phyloP scores from a whole-genome alignment of 2,113 vertebrate species.

The Egretta garzetta region DNA sequence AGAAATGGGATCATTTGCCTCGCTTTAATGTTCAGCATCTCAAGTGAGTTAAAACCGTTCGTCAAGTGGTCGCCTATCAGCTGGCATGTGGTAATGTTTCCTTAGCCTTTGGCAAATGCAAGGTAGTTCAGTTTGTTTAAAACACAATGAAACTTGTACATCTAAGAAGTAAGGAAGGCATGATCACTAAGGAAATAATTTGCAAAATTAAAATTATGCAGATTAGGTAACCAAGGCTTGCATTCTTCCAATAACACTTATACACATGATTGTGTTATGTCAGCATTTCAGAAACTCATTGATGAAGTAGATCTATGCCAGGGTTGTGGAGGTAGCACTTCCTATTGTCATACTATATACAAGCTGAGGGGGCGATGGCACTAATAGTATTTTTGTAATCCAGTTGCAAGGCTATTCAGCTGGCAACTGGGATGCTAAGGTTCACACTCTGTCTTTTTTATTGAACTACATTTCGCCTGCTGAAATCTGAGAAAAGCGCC shows the following conservation, averaged over 20 bases:
- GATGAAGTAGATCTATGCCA: neutral
- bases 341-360: neutral
- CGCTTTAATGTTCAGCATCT: neutral
- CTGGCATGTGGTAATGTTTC: neutral
- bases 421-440: neutral
- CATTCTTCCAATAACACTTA: neutral
- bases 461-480: neutral
- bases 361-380: neutral
- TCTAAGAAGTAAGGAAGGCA: neutral
- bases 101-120: neutral
- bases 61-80: neutral
- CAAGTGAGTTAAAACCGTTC: neutral
- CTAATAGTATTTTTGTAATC: neutral
- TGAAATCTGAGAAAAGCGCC: neutral
- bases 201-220: neutral
- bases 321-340: neutral
- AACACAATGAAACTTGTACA: neutral
- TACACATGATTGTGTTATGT: accelerated
- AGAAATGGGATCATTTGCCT: neutral
- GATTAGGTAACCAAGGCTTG: neutral
- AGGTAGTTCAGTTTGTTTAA: neutral
- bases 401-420: neutral
- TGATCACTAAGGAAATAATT: neutral
- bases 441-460: neutral
- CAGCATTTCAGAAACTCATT: neutral